phyloP scores from a whole-genome alignment of 2,797 vertebrate genomes.

The Enteromius paludinosus region DNA sequence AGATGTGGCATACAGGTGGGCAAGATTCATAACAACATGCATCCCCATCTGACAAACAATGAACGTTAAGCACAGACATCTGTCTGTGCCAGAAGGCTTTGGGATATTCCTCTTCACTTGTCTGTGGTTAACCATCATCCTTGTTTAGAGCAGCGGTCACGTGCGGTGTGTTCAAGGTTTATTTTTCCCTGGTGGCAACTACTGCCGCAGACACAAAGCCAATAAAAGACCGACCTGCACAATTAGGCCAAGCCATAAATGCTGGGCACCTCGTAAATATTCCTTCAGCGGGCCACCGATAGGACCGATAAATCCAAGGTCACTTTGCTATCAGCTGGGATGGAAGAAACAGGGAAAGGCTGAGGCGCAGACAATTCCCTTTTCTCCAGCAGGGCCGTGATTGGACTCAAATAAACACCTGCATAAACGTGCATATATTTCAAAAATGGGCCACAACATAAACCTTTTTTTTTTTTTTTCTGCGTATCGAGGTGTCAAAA shows the following conservation, averaged over 20 bases:
- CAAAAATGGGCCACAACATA: not conserved
- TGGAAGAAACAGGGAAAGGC: constrained; percentile 30
- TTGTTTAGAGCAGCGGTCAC: constrained; percentile 46
- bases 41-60: constrained; percentile 64
- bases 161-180: constrained; percentile 42
- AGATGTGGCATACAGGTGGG: constrained; percentile 32
- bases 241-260: constrained; percentile 63
- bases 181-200: constrained; percentile 50
- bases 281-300: constrained; percentile 47
- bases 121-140: constrained; percentile 53
- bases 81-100: constrained; percentile 53
- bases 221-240: constrained; percentile 62
- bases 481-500: constrained; percentile 43
- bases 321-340: constrained; percentile 64
- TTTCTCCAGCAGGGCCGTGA: not conserved
- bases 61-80: constrained; percentile 59
- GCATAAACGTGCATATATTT: not conserved
- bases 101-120: constrained; percentile 35
- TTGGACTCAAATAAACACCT: constrained; percentile 7
- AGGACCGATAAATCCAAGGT: constrained; percentile 65
- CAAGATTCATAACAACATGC: constrained; percentile 55
- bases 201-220: constrained; percentile 54
- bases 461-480: constrained; percentile 27
- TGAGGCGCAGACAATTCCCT: constrained; percentile 20
- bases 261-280: constrained; percentile 65